These are phyloP conservation scores for Hafferia zeledoni DNA, from an alignment of 2,797 vertebrate species.

Conservation along the genomic window DNA sequence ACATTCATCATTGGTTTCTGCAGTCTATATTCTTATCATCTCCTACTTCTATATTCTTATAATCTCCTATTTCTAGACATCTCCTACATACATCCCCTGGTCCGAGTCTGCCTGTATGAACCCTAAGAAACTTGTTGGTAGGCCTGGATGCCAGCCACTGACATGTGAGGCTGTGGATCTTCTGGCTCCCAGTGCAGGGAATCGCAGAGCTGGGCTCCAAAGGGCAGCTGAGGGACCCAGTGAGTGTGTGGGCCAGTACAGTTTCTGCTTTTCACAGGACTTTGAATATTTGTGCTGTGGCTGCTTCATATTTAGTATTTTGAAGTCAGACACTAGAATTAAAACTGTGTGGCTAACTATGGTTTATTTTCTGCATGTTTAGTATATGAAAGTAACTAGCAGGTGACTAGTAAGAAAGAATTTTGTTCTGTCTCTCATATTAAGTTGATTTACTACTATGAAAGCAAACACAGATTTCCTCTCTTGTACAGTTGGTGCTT, in stretches of 20 bases:
- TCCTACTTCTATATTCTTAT: neutral
- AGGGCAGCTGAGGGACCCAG: neutral
- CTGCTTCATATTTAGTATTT: neutral
- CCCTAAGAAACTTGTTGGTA: neutral
- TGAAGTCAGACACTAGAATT: neutral
- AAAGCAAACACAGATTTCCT: conserved; percentile 72
- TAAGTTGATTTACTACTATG: conserved; percentile 45
- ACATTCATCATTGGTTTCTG: neutral
- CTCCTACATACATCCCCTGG: accelerated
- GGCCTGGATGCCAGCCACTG: neutral
- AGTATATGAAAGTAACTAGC: conserved; percentile 33
- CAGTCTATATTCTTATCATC: neutral
- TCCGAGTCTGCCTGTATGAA: neutral
- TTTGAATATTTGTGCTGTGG: neutral
- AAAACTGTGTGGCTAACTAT: neutral
- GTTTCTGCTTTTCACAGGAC: neutral
- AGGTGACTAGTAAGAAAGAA: conserved; percentile 48
- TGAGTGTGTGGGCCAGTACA: accelerated
- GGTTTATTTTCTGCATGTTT: conserved; percentile 26
- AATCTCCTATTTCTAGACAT: accelerated
- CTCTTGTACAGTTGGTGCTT: conserved; percentile 16
- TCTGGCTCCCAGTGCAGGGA: neutral
- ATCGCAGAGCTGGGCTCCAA: accelerated
- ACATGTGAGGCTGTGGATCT: accelerated
- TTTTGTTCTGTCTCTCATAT: neutral